Evolutionary conservation across 2,888 invertebrate genomes (phyloP).

Genomic region (Drosophila helvetica): DNA sequence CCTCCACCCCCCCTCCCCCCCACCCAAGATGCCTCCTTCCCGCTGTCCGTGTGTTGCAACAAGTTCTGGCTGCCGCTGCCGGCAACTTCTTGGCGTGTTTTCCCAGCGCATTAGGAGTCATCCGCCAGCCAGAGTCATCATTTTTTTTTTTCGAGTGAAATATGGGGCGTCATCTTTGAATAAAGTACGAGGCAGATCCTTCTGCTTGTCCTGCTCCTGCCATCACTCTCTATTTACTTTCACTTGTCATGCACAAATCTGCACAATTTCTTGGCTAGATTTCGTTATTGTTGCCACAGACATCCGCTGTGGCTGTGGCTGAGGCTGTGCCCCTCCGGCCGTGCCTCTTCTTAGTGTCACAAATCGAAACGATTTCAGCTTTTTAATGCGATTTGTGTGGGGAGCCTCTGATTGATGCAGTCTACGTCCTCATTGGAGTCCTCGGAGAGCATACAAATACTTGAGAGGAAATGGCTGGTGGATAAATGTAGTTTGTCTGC

Average conservation of each 20-base stretch:
- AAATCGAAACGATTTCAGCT: slow-evolving; percentile 73
- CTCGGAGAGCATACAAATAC: slow-evolving; percentile 8
- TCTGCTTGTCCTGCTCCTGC: not conserved
- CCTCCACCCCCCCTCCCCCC: not conserved
- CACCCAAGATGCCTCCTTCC: too few relatives aligned
- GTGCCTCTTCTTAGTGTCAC: slow-evolving; percentile 66
- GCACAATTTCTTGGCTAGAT: slow-evolving; percentile 57
- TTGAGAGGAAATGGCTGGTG: slow-evolving; percentile 3
- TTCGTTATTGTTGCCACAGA: slow-evolving; percentile 35
- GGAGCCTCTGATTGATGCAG: slow-evolving; percentile 61
- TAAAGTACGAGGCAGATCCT: slow-evolving; percentile 53
- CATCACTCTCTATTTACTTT: slow-evolving; percentile 64
- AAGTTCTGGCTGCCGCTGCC: slow-evolving; percentile 42
- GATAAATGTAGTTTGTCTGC: not conserved
- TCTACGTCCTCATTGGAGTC: slow-evolving; percentile 2
- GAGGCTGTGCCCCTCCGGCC: slow-evolving; percentile 12
- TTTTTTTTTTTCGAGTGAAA: slow-evolving; percentile 56
- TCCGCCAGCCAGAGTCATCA: slow-evolving; percentile 28
- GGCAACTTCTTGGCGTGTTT: slow-evolving; percentile 70
- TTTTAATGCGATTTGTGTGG: slow-evolving; percentile 65
- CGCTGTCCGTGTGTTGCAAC: slow-evolving; percentile 45
- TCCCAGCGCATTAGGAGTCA: slow-evolving; percentile 60
- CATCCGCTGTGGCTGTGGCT: slow-evolving; percentile 8
- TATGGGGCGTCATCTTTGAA: slow-evolving; percentile 71
- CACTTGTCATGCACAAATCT: slow-evolving; percentile 61